Base-by-base conservation (phyloP, 2,888 invertebrate species). In the Clanis bilineata region DNA sequence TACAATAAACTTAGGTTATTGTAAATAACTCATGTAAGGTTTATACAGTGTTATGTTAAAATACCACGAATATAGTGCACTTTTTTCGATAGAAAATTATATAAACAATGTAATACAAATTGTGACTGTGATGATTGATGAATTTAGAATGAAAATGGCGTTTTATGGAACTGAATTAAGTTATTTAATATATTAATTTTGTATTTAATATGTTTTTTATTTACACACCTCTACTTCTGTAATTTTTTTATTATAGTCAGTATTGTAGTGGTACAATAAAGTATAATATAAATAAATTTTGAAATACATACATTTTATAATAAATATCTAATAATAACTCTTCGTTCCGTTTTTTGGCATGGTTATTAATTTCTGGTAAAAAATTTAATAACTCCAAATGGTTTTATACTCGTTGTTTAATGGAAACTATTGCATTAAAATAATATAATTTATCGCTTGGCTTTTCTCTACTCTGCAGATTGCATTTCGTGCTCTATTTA, bases 81-180 rank as follows among this genome's bases (percentile, higher is more conserved):
- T 39, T n/a, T 9, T 15, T 25, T 47, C 6, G 15, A 47, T 47
- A 9, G 15, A 47, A 28, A 51, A 51, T 18, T 51, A 51, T 15
- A 7, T 28, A 1, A 12, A 45, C n/a, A 51, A 32, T 18, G 10
- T 18, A 61, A 62, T 66, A 67, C 68, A 71, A 70, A 67, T 74
- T 67, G 70, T 77, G 79, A 81, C 83, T 83, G 83, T 83, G 83
- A 85, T 84, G 74, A 70, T 51, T 73, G 65, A 65, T 69, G 68
- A 74, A 56, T 56, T 75, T 65, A 64, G 69, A 68, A 56, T 64
- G 60, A 64, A 62, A 62, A 64, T 56, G 66, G 58, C 67, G 65
- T 67, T 62, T 71, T 66, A 67, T 64, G 62, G 63, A 66, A 59
- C 56, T 62, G 56, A 66, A 76, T 70, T 81, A 79, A 80, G 80